Evolutionary conservation across 2,888 invertebrate species (phyloP), one percentile per base, ranked within the genome.

Genomic region (Bombylius discolor): DNA sequence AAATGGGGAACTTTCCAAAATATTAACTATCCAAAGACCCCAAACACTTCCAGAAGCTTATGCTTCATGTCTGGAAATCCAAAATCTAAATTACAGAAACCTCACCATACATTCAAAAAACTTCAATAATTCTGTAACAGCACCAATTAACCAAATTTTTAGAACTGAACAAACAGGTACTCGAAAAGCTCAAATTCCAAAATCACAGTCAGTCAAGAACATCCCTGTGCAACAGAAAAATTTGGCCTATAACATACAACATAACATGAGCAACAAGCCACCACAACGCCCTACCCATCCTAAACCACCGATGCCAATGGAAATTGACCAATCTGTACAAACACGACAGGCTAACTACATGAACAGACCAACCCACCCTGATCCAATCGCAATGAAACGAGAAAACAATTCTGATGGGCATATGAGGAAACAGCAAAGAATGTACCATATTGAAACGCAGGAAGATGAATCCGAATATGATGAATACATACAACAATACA

Each of bases 1-100:
- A 13, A 59, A 56, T n/a, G 58, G 55, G 7, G 55, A 58, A 31
- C 46, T 56, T 4, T 53, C 58, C 5, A 56, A 51, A 31, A 56
- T 58, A 36, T 13, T 58, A 8, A 39, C 51, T 11, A 58, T 58
- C n/a, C 59, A 59, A 34, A 59, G 55, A 49, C 49, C 55, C 4
- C 34, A 51, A 49, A 55, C 55, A 36, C 49, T 58, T 4, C 59
- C 54, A 42, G 58, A 60, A 33, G 58, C 57, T 4, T 60, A 58
- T 47, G 32, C 57, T 13, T 54, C 54, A 33, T 60, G 56, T n/a
- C 36, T 52, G 34, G 42, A 56, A 47, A 46, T 52, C 1, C 51
- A 56, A 46, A 58, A 51, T 34, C 49, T 56, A 1, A 42, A 53
- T 32, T 56, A 36, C 36, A 14, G 52, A 12, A 59, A 50, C 45